phyloP scores from a whole-genome alignment of 2,113 vertebrate genomes.

The Prietella phreatophila region DNA sequence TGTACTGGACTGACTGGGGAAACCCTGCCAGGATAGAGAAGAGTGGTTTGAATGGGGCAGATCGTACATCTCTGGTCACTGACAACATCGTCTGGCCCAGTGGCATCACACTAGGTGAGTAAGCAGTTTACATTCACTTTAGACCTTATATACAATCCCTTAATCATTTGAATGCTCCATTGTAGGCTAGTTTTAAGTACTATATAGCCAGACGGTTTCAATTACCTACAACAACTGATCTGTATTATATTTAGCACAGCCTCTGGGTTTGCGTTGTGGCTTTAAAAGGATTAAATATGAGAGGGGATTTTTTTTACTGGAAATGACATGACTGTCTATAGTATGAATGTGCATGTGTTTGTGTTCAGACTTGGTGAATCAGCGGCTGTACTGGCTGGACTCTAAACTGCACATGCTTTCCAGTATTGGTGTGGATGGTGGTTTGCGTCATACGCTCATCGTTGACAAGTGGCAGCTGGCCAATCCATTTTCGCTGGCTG shows the following conservation, averaged over 20 bases:
- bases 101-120: constrained; percentile 82
- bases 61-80: constrained; percentile 73
- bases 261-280: neutral
- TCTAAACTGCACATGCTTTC: constrained; percentile 84
- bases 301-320: neutral
- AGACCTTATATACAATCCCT: neutral
- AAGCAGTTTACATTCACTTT: constrained; percentile 30
- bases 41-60: constrained; percentile 81
- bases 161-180: neutral
- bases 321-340: neutral
- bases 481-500: constrained; percentile 77
- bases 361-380: constrained; percentile 74
- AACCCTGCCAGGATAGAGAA: constrained; percentile 80
- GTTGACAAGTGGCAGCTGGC: constrained; percentile 62
- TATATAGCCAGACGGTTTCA: neutral
- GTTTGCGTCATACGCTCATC: constrained; percentile 71
- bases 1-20: constrained; percentile 93
- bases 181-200: neutral
- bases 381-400: constrained; percentile 90
- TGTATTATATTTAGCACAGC: neutral
- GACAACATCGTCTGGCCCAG: constrained; percentile 83
- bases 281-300: neutral
- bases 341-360: constrained; percentile 4
- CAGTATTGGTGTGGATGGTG: constrained; percentile 78
- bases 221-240: neutral